Evolutionary conservation across 2,797 vertebrate species (phyloP).

Genomic region (Hypotaenidia philippensis): DNA sequence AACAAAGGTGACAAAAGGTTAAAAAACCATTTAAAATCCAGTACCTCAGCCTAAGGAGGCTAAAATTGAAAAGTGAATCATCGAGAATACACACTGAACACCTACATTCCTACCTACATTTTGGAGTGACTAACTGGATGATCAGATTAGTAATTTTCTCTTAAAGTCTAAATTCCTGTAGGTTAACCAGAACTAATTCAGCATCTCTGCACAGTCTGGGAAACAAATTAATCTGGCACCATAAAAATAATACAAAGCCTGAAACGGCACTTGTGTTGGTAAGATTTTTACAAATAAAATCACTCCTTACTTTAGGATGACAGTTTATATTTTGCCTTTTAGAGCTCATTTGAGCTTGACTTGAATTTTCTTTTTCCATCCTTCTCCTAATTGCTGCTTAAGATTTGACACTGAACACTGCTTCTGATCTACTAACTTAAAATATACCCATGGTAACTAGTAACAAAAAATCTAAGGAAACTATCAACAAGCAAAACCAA

Average conservation of each 20-base stretch:
- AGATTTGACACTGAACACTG: neutral
- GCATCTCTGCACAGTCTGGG: neutral
- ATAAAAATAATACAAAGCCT: neutral
- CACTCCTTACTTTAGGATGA: neutral
- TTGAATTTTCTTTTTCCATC: neutral
- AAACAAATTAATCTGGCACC: neutral
- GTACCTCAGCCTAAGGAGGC: neutral
- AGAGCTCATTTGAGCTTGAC: neutral
- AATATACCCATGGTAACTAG: conserved; percentile 9
- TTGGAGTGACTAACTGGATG: neutral
- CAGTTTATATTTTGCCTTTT: neutral
- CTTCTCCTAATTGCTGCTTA: neutral
- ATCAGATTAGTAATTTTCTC: neutral
- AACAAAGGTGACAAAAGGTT: neutral
- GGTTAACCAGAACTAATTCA: neutral
- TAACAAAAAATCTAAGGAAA: neutral
- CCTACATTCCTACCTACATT: neutral
- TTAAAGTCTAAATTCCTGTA: neutral
- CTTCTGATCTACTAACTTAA: conserved; percentile 24
- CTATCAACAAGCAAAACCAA: conserved; percentile 7
- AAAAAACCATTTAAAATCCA: neutral
- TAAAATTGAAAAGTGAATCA: neutral
- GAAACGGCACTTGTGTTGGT: neutral
- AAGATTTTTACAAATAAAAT: neutral
- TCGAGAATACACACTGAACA: neutral